Evolutionary conservation across 2,888 invertebrate species (phyloP).

Genomic region (Melipona bicolor): DNA sequence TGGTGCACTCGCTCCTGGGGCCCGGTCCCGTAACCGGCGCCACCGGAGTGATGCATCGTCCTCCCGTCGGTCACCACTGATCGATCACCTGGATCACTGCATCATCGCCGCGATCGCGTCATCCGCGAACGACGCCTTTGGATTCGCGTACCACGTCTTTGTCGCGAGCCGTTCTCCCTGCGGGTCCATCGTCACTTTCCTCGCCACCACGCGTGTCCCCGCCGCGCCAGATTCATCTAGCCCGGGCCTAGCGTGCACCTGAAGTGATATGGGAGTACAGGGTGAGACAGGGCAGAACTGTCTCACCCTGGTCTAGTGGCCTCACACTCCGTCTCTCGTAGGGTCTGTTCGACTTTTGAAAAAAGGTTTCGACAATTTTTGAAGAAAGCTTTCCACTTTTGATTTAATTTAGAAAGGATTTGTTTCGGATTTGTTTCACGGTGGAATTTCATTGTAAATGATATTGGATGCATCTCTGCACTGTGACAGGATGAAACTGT

Average conservation of each 20-base stretch:
- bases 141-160: constrained; percentile 53
- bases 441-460: background rate
- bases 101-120: constrained; percentile 53
- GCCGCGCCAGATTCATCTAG: constrained; percentile 19
- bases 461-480: too few species aligned
- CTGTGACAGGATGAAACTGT: too few species aligned
- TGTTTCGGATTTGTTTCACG: background rate
- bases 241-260: constrained; percentile 45
- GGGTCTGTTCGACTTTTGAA: too few species aligned
- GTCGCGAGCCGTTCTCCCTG: constrained; percentile 44
- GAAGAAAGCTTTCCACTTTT: too few species aligned
- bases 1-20: constrained; percentile 81
- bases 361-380: too few species aligned
- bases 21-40: constrained; percentile 77
- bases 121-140: constrained; percentile 39
- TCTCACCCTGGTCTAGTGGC: constrained; percentile 36
- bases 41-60: constrained; percentile 81
- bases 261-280: constrained; percentile 3
- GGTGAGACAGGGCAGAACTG: constrained; percentile 47
- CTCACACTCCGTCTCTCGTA: background rate
- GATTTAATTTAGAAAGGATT: background rate
- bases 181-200: constrained; percentile 52
- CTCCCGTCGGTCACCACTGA: constrained; percentile 53
- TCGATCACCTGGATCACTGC: constrained; percentile 69
- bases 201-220: constrained; percentile 1